A percentile compares a stretch with the other conserved stretches of the same genome.
phyloP scores from a whole-genome alignment of 2,888 invertebrate genomes.

The Teleiodes luculella region DNA sequence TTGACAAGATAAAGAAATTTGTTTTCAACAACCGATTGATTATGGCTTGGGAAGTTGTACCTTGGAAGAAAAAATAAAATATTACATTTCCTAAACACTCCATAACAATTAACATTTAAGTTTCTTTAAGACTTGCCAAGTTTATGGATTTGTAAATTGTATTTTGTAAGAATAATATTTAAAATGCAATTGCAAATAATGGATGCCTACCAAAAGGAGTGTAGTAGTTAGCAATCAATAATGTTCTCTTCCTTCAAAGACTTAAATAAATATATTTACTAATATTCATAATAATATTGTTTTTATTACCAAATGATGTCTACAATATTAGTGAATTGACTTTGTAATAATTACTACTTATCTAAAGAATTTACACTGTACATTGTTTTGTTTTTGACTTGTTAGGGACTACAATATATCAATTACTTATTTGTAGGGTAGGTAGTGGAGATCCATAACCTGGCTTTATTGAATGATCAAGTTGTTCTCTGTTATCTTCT shows the following conservation, averaged over 20 bases:
- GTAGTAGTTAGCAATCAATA: not conserved
- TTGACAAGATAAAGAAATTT: constrained; percentile 83
- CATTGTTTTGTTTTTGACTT: not conserved
- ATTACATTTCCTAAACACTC: no score
- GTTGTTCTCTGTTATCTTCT: constrained; percentile 84
- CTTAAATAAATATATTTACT: constrained; percentile 7
- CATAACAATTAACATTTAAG: no score
- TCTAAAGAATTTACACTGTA: constrained; percentile 27
- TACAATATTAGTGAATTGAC: not conserved
- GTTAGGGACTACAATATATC: not conserved
- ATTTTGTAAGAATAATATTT: no score
- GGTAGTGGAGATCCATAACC: constrained; percentile 39
- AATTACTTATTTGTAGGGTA: constrained; percentile 40
- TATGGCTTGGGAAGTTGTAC: constrained; percentile 83
- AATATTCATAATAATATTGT: not conserved
- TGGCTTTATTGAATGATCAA: constrained; percentile 43
- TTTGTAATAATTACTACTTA: constrained; percentile 34
- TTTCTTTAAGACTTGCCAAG: no score
- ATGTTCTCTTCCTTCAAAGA: not conserved
- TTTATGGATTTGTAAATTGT: no score
- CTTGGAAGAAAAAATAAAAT: constrained; percentile 77
- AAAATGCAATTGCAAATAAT: constrained; percentile 5
- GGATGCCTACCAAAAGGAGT: constrained; percentile 8
- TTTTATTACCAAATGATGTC: not conserved
- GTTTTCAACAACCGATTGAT: constrained; percentile 87